Evolutionary conservation across 2,113 vertebrate genomes (phyloP).

Genomic region (Lamprologus speciosus): DNA sequence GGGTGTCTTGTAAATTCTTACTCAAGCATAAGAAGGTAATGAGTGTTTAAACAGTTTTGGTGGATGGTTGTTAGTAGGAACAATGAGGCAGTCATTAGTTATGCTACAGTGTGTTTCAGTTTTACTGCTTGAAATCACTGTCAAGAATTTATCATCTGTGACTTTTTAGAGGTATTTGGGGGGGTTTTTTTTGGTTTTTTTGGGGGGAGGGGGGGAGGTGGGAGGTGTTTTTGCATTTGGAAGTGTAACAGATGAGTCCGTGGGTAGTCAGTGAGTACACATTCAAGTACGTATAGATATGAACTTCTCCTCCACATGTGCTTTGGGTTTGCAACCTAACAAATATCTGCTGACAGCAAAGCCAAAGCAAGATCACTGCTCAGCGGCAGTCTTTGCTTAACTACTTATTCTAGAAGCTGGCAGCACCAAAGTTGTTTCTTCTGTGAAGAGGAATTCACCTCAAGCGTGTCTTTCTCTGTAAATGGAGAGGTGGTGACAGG

Average conservation of each 20-base stretch:
- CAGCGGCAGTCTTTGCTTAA: background rate
- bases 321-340: background rate
- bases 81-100: background rate
- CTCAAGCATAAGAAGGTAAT: background rate
- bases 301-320: background rate
- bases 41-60: background rate
- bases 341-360: background rate
- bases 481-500: background rate
- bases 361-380: background rate
- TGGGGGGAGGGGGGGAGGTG: rapidly evolving
- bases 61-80: background rate
- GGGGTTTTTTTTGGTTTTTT: too few relatives aligned
- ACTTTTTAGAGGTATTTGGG: background rate
- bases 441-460: constrained; percentile 8
- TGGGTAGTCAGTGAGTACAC: background rate
- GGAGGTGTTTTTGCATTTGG: background rate
- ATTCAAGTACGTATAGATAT: background rate
- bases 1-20: background rate
- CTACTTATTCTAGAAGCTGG: background rate
- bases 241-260: background rate
- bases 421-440: constrained; percentile 9
- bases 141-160: background rate
- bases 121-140: background rate
- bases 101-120: background rate
- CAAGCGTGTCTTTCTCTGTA: background rate